These are phyloP conservation scores for Ostrea denselamellosa DNA, from an alignment of 1,140 invertebrate species.

Conservation along the genomic window DNA sequence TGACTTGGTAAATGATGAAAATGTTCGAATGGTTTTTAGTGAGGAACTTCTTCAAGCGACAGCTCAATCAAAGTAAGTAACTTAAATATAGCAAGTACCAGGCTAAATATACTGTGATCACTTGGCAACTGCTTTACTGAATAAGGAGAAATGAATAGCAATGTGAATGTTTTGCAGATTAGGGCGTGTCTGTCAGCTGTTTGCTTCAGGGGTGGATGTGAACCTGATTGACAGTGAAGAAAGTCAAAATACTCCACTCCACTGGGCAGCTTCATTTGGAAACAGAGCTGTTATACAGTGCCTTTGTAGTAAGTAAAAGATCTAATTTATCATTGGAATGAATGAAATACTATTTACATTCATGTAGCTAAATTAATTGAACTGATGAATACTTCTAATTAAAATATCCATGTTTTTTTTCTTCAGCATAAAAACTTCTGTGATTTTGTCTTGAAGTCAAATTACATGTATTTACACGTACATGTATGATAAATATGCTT, in stretches of 20 bases:
- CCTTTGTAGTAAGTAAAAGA: conserved; percentile 80
- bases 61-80: conserved; percentile 83
- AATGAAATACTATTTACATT: not conserved
- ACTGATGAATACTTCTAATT: not conserved
- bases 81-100: not conserved
- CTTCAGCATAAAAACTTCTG: too few relatives aligned
- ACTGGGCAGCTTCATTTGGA: conserved; percentile 85
- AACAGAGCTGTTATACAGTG: conserved; percentile 82
- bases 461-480: too few relatives aligned
- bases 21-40: conserved; percentile 82
- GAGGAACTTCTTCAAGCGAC: conserved; percentile 84
- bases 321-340: not conserved
- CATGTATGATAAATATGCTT: too few relatives aligned
- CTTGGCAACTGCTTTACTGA: not conserved
- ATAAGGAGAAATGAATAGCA: not conserved
- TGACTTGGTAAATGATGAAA: conserved; percentile 80
- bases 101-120: not conserved
- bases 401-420: not conserved
- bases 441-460: not conserved
- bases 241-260: conserved; percentile 83
- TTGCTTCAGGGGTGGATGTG: conserved; percentile 82
- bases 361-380: not conserved
- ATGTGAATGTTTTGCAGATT: conserved; percentile 67
- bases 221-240: conserved; percentile 83
- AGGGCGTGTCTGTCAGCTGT: conserved; percentile 76